These are phyloP conservation scores for Agrotis ipsilon DNA, from an alignment of 2,888 invertebrate genomes.

Conservation along the genomic window DNA sequence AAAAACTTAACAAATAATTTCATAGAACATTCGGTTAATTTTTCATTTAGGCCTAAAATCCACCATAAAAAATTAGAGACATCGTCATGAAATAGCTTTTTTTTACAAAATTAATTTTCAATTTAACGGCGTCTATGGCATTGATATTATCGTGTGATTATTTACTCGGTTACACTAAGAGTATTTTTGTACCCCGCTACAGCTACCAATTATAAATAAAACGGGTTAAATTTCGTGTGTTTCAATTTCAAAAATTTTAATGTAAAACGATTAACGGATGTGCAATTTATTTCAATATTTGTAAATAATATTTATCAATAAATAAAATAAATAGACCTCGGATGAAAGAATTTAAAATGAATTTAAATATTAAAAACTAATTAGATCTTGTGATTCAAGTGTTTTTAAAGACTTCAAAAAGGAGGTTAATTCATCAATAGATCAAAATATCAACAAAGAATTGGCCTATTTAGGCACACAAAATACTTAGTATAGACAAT, in stretches of 20 bases:
- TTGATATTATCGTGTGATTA: no score
- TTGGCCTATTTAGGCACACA: no score
- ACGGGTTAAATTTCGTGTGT: no score
- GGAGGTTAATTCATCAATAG: no score
- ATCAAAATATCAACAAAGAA: no score
- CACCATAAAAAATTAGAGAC: background rate
- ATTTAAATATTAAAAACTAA: no score
- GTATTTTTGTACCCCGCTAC: background rate
- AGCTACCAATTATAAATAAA: background rate
- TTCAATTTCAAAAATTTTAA: background rate
- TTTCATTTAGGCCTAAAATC: constrained; percentile 40
- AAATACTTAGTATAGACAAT: no score
- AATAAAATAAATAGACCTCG: no score
- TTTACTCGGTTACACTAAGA: background rate
- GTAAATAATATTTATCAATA: background rate
- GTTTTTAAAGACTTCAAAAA: no score
- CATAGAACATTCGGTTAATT: background rate
- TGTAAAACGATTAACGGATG: no score
- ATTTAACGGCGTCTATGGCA: background rate
- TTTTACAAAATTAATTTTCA: background rate
- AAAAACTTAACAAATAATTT: background rate
- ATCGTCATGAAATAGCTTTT: background rate
- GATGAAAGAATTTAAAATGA: no score
- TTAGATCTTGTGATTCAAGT: no score
- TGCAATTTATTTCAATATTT: background rate